Evolutionary conservation across 53 echinoderm and acorn worm species (phyloP).

Genomic region (Pentamera pediparva): DNA sequence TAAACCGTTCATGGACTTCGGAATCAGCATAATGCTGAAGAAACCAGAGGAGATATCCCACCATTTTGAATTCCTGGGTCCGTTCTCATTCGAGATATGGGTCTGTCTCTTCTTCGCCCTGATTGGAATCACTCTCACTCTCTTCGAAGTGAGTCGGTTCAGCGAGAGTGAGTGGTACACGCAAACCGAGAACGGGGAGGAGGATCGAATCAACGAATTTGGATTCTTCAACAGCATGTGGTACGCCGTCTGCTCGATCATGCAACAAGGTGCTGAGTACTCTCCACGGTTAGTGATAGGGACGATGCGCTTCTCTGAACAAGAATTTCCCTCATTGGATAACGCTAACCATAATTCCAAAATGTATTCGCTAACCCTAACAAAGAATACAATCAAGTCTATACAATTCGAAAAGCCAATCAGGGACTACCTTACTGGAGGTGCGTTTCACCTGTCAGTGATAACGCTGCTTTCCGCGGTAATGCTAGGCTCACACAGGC

Average conservation of each 20-base stretch:
- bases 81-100: constrained; percentile 85
- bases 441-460: too few species aligned
- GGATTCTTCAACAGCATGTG: constrained; percentile 87
- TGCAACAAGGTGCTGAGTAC: constrained; percentile 95
- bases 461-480: too few species aligned
- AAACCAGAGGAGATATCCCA: constrained; percentile 52
- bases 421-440: too few species aligned
- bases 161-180: constrained; percentile 81
- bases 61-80: constrained; percentile 82
- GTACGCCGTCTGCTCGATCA: constrained; percentile 88
- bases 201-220: constrained; percentile 77
- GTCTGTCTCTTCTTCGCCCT: constrained; percentile 73
- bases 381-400: too few species aligned
- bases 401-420: too few species aligned
- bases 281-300: constrained; percentile 68
- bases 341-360: too few species aligned
- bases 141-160: constrained; percentile 91
- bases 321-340: too few species aligned
- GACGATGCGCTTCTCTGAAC: too few species aligned
- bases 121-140: constrained; percentile 73
- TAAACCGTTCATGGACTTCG: constrained; percentile 94
- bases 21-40: constrained; percentile 96
- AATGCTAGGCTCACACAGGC: too few species aligned
- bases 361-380: too few species aligned
- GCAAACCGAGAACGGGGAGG: constrained; percentile 38